Base-by-base conservation (phyloP, 2,797 vertebrate species). In the Enoplosus armatus region DNA sequence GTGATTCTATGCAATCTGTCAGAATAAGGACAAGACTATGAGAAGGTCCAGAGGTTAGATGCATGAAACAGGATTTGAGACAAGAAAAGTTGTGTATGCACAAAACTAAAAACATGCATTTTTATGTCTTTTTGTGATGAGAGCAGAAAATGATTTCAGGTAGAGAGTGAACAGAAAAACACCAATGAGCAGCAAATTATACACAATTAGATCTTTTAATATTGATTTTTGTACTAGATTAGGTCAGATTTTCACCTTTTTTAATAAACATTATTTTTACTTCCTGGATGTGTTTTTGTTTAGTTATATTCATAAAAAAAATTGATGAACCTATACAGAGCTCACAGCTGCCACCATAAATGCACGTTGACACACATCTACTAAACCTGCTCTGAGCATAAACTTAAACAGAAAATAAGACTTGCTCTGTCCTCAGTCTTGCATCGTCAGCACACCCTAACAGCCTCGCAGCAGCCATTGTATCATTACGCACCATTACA, bases 401-500 rank as follows among this genome's bases (percentile, higher is more conserved):
- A 76, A 79, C 71, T 54, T 76, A 58, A 75, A 87, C 81, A 70
- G 64, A 51, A 87, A 79, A 73, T 58, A 53, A n/a, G 39, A 72
- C 55, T 12, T 0, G 39, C 64, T 69, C 55, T 24, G 47, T 62
- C 58, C 58, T 66, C 53, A 6, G 27, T 66, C 45, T 54, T 83
- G 87, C 90, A 65, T 0, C 54, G 83, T 92, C 90, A 90, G 89
- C 89, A 29, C 31, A 58, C 50, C 5, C 82, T 61, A 78, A 83
- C 75, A 73, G 84, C 79, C 82, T 82, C 39, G 66, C 81, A 59
- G 87, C 85, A 78, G 80, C 85, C 81, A 63, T 80, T 65, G 82
- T 78, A 77, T 84, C 81, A 79, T 84, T 79, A 78, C 51, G n/a
- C 85, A 45, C 71, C 75, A 74, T 87, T 85, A 83, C 79, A 65